phyloP scores from a whole-genome alignment of 2,888 invertebrate genomes.

The Cheilosia urbana region DNA sequence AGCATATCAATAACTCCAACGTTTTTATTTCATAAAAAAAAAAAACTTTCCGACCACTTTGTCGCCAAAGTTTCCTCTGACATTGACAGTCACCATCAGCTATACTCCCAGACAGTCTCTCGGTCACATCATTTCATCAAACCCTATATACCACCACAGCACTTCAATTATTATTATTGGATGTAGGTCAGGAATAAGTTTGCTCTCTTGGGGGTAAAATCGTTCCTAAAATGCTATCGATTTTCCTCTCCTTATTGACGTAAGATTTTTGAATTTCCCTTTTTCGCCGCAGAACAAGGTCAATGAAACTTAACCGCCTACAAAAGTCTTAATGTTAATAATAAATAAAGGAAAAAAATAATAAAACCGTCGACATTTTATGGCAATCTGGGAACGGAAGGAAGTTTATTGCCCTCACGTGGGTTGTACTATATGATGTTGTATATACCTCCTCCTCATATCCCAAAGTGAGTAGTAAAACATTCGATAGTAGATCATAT shows the following conservation, averaged over 20 bases:
- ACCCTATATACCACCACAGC: neutral
- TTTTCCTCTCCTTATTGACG: constrained; percentile 12
- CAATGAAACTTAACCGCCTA: constrained; percentile 7
- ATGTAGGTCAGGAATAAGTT: constrained; percentile 39
- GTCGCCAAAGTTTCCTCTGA: constrained; percentile 28
- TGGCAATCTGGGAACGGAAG: constrained; percentile 33
- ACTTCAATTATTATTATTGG: constrained; percentile 14
- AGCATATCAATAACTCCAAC: no score
- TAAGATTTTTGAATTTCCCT: constrained; percentile 1
- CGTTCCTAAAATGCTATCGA: constrained; percentile 18
- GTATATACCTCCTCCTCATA: neutral
- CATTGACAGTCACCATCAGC: constrained; percentile 3
- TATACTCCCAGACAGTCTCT: constrained; percentile 13
- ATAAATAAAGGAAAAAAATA: neutral
- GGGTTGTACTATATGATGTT: constrained; percentile 1
- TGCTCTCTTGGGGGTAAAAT: neutral
- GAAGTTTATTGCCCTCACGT: constrained; percentile 46
- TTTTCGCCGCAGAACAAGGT: constrained; percentile 13
- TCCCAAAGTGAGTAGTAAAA: neutral
- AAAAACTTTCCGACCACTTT: constrained; percentile 10
- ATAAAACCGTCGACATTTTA: constrained; percentile 49
- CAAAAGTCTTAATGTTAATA: neutral
- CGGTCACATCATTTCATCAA: neutral
- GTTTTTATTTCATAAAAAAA: neutral
- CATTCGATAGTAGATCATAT: neutral